Evolutionary conservation across 2,888 invertebrate species (phyloP), one percentile per base, ranked within the genome.

Genomic region (Drosophila cracens): DNA sequence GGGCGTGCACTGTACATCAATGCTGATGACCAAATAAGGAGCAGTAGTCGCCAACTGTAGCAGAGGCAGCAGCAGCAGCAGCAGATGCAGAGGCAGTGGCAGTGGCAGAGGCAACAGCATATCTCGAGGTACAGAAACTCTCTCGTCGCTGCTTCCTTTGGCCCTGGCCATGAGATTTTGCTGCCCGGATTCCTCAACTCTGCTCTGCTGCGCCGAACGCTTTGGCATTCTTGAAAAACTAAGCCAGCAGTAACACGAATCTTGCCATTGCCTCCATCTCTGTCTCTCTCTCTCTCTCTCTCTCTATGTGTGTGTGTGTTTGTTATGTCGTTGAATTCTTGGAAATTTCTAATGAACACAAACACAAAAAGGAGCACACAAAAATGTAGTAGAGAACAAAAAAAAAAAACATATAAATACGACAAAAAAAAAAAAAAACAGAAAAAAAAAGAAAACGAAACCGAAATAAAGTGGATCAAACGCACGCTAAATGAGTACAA

Each of bases 341-440:
- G 89, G 85, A 88, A 85, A 85, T 85, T 88, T 88, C 85, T 85
- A 88, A 85, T 85, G 84, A 85, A 85, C 84, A 87, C 89, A 88
- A 88, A 78, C 82, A 76, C 89, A 86, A 83, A 82, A 85, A 88
- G 87, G 82, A 85, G 89, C 84, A 72, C 82, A 87, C 82, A 83
- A 78, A 85, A 84, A 84, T 88, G 75, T 83, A 60, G 82, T 70
- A 68, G 73, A 82, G 77, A 79, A 70, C 70, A 74, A 77, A 70
- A 78, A 74, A 60, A 33, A 34, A 46, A 59, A 51, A 49, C 40
- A 61, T 34, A 58, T 29, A 51, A 63, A 65, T 63, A 51, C 63
- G 27, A n/a, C 33, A 73, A 60, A 53, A 48, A 60, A 65, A 66
- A 58, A 34, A 13, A 43, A 61, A 52, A 48, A 40, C 60, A 16